Percentiles rank a stretch among this genome's conserved stretches.
These are phyloP conservation scores for Calliopsis andreniformis DNA, from an alignment of 1,140 invertebrate genomes.

Conservation along the genomic window DNA sequence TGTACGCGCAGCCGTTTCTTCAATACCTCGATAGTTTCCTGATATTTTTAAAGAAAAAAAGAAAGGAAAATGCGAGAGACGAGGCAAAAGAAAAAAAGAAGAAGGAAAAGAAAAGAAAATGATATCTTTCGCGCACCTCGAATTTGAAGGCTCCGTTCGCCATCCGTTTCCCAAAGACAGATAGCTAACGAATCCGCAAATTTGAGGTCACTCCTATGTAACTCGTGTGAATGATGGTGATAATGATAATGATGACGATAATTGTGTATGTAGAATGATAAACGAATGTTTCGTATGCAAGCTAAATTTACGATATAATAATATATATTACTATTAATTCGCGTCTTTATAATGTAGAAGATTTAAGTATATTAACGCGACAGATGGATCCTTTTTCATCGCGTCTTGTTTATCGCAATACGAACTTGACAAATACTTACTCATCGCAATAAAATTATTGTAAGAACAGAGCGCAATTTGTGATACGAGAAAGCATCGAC, in stretches of 20 bases:
- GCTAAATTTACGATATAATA: slow-evolving; percentile 68
- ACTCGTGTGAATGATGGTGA: slow-evolving; percentile 59
- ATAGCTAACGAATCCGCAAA: slow-evolving; percentile 45
- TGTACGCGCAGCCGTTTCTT: slow-evolving; percentile 55
- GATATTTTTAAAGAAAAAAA: slow-evolving; percentile 64
- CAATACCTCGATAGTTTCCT: slow-evolving; percentile 64
- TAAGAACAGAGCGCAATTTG: background rate
- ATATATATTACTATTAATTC: slow-evolving; percentile 68
- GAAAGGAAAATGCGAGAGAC: slow-evolving; percentile 8
- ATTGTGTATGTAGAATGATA: slow-evolving; percentile 65
- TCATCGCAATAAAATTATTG: background rate
- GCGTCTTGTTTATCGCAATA: slow-evolving; percentile 66
- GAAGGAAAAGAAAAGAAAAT: slow-evolving; percentile 8
- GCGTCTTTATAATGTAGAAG: slow-evolving; percentile 64
- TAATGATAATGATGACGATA: slow-evolving; percentile 47
- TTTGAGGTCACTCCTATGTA: slow-evolving; percentile 48
- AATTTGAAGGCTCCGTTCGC: slow-evolving; percentile 36
- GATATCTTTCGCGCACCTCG: slow-evolving; percentile 31
- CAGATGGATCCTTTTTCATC: slow-evolving; percentile 54
- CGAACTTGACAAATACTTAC: background rate
- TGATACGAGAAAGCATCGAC: background rate
- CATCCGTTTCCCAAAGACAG: slow-evolving; percentile 8
- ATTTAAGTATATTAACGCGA: slow-evolving; percentile 62
- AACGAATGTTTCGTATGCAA: slow-evolving; percentile 65
- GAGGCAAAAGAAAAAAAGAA: no score